Base-by-base conservation (phyloP, 2,888 invertebrate species). In the Drosophila fulvimacula region DNA sequence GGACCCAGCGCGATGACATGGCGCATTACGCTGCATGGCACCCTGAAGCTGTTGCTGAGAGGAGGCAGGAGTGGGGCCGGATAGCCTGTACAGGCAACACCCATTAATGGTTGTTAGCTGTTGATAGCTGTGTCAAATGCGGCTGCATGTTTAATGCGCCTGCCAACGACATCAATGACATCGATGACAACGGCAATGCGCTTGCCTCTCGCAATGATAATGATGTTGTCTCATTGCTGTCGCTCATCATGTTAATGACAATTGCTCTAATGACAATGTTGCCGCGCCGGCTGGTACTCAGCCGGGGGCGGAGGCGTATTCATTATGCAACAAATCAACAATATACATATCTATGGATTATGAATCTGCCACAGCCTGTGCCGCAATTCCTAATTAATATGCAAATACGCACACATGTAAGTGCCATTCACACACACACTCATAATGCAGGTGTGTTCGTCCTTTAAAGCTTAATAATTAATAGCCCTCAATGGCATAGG, bases 61-160 rank as follows among this genome's bases (percentile, higher is more conserved):
- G 24, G 17, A 1, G 30, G 30, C 10, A 30, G 30, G 9, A 21
- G 2, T 0, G 19, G 7, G 1, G 1, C 10, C 5, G 21, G 10
- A 27, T 63, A 53, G 64, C 39, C 65, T 69, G 80, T 58, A 48
- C 61, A 63, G 64, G 52, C 73, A 69, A 81, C 78, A 69, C 60
- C 80, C 83, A 81, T 84, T 84, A 84, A 84, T 75, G 85, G 30
- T 73, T 87, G 85, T 85, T 87, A 86, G 87, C 77, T 78, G 82
- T 79, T 85, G 87, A 86, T 87, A 81, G 82, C 84, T 84, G 76
- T 81, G 85, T 86, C 78, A 87, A 76, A 76, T 80, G 82, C 81
- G 82, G 87, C 81, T 86, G 85, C 87, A 86, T 87, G 85, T 83
- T 87, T 84, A 87, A 86, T 87, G 85, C 70, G 81, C 74, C 76